A percentile compares a stretch with the other conserved stretches of the same genome.
Evolutionary conservation across 2,888 invertebrate genomes (phyloP).

Genomic region (Phymatocera aterrima): DNA sequence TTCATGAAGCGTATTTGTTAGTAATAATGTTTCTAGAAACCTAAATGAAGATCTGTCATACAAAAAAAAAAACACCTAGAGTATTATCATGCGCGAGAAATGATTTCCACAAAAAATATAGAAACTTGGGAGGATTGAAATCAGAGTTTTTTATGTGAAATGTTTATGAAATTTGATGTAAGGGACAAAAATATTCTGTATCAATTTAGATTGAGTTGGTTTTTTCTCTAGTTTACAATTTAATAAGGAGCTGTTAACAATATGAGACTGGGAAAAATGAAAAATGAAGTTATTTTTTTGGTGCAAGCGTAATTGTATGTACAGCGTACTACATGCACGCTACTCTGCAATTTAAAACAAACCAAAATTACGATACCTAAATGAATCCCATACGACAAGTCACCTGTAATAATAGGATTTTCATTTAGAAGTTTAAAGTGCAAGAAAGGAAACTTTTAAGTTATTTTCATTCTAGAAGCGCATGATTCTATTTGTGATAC

Average conservation of each 20-base stretch:
- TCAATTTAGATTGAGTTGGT: background rate
- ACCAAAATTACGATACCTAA: conserved; percentile 71
- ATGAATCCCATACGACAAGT: conserved; percentile 71
- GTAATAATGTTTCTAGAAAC: too few relatives aligned
- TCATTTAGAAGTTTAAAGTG: conserved; percentile 54
- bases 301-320: conserved; percentile 44
- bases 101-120: too few relatives aligned
- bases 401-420: conserved; percentile 71
- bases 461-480: background rate
- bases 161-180: too few relatives aligned
- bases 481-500: too few relatives aligned
- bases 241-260: background rate
- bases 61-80: too few relatives aligned
- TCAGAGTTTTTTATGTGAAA: too few relatives aligned
- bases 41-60: too few relatives aligned
- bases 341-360: conserved; percentile 35
- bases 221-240: background rate
- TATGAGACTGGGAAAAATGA: background rate
- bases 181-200: too few relatives aligned
- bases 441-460: background rate
- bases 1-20: too few relatives aligned
- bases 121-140: too few relatives aligned
- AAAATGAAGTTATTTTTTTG: background rate
- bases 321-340: conserved; percentile 40
- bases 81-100: too few relatives aligned